Evolutionary conservation across 2,888 invertebrate genomes (phyloP).

Genomic region (Catonia carolina): DNA sequence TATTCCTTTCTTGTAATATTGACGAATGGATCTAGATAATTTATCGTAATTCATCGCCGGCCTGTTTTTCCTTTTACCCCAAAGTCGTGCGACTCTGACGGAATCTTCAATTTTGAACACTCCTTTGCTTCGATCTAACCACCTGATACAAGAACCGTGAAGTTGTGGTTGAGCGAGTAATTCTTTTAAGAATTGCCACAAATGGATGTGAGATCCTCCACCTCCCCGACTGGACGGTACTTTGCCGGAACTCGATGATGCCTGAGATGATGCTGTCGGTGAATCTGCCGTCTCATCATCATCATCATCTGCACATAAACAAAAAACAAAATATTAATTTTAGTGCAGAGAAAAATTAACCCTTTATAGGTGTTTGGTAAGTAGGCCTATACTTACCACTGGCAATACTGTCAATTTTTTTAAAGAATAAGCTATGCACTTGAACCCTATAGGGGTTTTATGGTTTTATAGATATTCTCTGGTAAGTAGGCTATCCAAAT

Average conservation of each 20-base stretch:
- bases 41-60: slow-evolving; percentile 99
- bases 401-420: too few relatives aligned
- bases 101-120: slow-evolving; percentile 99
- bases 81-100: slow-evolving; percentile 90
- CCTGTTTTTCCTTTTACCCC: slow-evolving; percentile 97
- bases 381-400: too few relatives aligned
- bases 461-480: too few relatives aligned
- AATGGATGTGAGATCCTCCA: slow-evolving; percentile 85
- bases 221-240: slow-evolving; percentile 26
- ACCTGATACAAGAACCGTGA: slow-evolving; percentile 92
- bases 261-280: slow-evolving; percentile 24
- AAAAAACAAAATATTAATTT: slow-evolving; percentile 12
- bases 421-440: too few relatives aligned
- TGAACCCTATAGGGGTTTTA: too few relatives aligned
- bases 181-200: slow-evolving; percentile 99
- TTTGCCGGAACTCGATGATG: slow-evolving; percentile 26
- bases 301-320: slow-evolving; percentile 30
- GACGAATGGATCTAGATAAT: slow-evolving; percentile 91
- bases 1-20: slow-evolving; percentile 99
- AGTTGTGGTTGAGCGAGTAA: slow-evolving; percentile 79
- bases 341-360: too few relatives aligned
- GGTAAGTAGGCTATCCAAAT: too few relatives aligned
- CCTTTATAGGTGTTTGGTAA: too few relatives aligned
- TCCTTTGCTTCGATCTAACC: slow-evolving; percentile 90
- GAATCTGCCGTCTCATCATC: slow-evolving; percentile 31